These are phyloP conservation scores for Cairina moschata DNA, from an alignment of 2,113 vertebrate species.

Conservation along the genomic window DNA sequence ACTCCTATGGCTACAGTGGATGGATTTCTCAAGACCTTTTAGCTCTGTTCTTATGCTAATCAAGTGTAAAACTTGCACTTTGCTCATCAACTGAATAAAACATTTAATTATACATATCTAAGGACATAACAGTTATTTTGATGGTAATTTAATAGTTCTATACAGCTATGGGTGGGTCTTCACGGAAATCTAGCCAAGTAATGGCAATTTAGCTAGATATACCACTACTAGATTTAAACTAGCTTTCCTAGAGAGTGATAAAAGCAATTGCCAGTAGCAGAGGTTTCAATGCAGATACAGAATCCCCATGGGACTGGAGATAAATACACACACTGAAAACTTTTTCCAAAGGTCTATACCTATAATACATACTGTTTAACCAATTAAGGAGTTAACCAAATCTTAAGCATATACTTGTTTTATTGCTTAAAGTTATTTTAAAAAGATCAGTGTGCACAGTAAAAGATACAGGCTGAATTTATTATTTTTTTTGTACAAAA, in stretches of 20 bases:
- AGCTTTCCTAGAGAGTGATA: neutral
- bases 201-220: neutral
- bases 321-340: neutral
- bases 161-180: neutral
- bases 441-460: neutral
- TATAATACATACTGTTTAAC: neutral
- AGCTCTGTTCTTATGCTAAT: neutral
- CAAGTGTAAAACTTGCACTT: neutral
- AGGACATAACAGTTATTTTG: neutral
- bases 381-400: constrained; percentile 1
- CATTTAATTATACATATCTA: neutral
- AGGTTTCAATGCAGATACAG: neutral
- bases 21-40: neutral
- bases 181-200: neutral
- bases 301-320: neutral
- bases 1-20: neutral
- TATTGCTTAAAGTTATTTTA: neutral
- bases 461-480: neutral
- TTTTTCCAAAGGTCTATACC: constrained; percentile 31
- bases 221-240: neutral
- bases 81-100: constrained; percentile 22
- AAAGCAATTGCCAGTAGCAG: neutral
- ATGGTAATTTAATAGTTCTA: neutral
- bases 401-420: neutral
- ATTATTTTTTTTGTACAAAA: constrained; percentile 40